Base-by-base conservation (phyloP, 2,888 invertebrate species). In the Pantelozetes paolii region DNA sequence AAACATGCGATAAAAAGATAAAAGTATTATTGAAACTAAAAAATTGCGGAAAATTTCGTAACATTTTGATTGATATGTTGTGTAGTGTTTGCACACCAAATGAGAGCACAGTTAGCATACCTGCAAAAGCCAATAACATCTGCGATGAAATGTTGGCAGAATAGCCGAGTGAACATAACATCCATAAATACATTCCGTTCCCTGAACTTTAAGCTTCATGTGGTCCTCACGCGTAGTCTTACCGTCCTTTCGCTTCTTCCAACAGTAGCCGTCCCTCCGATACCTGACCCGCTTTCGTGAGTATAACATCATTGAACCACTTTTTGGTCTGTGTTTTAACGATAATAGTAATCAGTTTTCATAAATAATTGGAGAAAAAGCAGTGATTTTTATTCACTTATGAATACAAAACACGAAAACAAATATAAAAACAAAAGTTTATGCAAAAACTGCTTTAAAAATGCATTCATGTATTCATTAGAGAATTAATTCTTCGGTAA, bases 161-260 rank as follows among this genome's bases (percentile, higher is more conserved):
- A 99, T 94, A 77, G 98, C 97, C 74, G 98, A 98, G 86, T 98
- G 98, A 77, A 97, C 97, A 85, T 99, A 99, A 83, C 97, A 97
- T 75, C 97, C 98, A 84, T 96, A 96, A 82, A 98, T 97, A 83
- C 94, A 93, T 90, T 94, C 94, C 77, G 92, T 91, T 80, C 94
- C 94, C 86, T 94, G 93, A 81, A 96, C 96, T 87, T 98, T 98
- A 78, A 98, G 87, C 84, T 97, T 97, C 97, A 98, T 97, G 84
- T 98, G 98, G 86, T 98, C 98, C 84, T 98, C 98, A 80, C 98
- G 86, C 74, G 96, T 96, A 77, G 96, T 95, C 85, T 96, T 96
- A 28, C 97, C 97, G 83, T 97, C 97, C 84, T 95, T 95, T 79
- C 98, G 86, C 81, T 96, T 96, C 86, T 97, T 97, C 97, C 98